Evolutionary conservation across 1,140 invertebrate species (phyloP).

Genomic region (Brachionus manjavacas): DNA sequence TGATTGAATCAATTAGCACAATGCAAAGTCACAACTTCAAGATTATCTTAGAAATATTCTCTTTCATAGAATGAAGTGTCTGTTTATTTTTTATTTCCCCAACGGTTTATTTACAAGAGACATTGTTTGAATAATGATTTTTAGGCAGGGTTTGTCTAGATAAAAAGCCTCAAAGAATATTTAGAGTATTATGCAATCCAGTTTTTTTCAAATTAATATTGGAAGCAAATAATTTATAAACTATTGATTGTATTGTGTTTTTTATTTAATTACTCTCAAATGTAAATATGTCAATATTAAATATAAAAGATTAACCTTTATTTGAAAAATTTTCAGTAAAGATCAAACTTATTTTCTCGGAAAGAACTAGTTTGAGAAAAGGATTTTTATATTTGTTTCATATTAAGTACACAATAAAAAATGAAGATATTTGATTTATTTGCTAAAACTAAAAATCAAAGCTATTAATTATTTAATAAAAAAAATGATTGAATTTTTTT

Average conservation of each 20-base stretch:
- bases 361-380: too few species aligned
- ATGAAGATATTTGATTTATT: neutral
- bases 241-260: neutral
- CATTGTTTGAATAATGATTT: neutral
- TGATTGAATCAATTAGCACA: too few species aligned
- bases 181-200: neutral
- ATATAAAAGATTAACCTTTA: neutral
- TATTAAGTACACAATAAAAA: too few species aligned
- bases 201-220: neutral
- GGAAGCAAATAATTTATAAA: neutral
- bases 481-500: neutral
- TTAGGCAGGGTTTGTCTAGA: neutral
- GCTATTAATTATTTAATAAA: neutral
- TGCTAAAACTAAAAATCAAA: neutral
- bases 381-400: neutral
- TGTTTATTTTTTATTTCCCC: neutral
- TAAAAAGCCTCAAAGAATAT: neutral
- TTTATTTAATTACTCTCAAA: neutral
- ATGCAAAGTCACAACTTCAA: too few species aligned
- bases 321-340: neutral
- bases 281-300: neutral
- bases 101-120: neutral
- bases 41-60: too few species aligned
- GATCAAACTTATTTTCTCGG: neutral
- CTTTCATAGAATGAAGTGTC: too few species aligned